Evolutionary conservation across 2,888 invertebrate species (phyloP).

Genomic region (Notocelia uddmanniana): DNA sequence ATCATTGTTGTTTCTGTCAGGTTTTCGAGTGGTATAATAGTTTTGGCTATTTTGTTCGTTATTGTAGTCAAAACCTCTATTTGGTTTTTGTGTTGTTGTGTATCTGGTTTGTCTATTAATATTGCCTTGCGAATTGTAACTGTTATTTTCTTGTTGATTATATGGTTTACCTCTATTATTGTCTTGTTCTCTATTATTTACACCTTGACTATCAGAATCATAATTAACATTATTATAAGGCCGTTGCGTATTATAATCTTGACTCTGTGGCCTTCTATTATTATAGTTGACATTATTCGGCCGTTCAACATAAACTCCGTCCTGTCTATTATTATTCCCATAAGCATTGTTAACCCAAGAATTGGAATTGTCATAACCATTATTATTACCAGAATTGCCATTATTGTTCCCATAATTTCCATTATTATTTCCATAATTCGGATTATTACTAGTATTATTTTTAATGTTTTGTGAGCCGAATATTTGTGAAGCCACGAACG

Average conservation of each 20-base stretch:
- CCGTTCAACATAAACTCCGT: conserved; percentile 9
- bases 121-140: conserved; percentile 2
- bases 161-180: conserved; percentile 9
- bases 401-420: conserved; percentile 8
- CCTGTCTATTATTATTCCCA: conserved; percentile 11
- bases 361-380: conserved; percentile 18
- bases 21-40: conserved; percentile 18
- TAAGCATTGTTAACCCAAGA: conserved; percentile 3
- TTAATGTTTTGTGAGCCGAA: conserved; percentile 44
- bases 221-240: conserved; percentile 20
- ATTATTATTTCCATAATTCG: conserved; percentile 22
- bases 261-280: conserved; percentile 14
- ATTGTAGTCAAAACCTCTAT: conserved; percentile 15
- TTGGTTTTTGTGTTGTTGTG: conserved; percentile 30
- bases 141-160: conserved; percentile 21
- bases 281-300: conserved; percentile 28
- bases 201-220: conserved; percentile 8
- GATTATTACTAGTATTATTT: conserved; percentile 3
- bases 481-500: conserved; percentile 55
- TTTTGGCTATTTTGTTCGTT: conserved; percentile 17
- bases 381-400: background rate
- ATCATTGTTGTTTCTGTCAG: conserved; percentile 14
- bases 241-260: conserved; percentile 12
- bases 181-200: conserved; percentile 15
- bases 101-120: conserved; percentile 8